Evolutionary conservation across 2,888 invertebrate genomes (phyloP), one percentile per base, ranked within the genome.

Genomic region (Corythucha ciliata): DNA sequence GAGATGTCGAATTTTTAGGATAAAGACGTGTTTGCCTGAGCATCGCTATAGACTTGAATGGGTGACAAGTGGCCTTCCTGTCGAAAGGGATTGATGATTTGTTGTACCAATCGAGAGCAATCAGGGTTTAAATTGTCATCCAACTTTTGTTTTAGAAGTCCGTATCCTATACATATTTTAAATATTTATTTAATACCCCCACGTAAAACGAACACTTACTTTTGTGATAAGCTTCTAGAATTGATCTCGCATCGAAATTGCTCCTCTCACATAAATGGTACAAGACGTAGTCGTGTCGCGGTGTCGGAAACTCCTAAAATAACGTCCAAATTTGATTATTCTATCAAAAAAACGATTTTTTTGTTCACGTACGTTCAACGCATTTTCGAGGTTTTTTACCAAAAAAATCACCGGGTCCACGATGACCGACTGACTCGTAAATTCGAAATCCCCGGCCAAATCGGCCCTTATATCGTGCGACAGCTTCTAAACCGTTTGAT

Each of bases 391-490:
- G 2, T 21, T 27, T 37, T 45, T 44, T 6, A 39, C 37, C 37
- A 51, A 20, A 18, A 51, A 18, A 12, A 51, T 14, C 32, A 37
- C 46, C 3, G 51, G 51, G n/a, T 51, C 51, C 10, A 39, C 2
- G 18, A 51, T 37, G 6, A 51, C 39, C 14, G 24, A 37, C 16
- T 37, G 45, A 14, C 45, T 36, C 14, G 34, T 37, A 10, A 45
- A 39, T 14, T 37, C 51, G 25, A 51, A 25, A 37, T 51, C 51
- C 7, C 51, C 51, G 14, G 37, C 51, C 16, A 51, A 32, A 8
- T 29, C 16, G 16, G n/a, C 14, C 22, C 46, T 45, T 5, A 51
- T 24, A 36, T 51, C 51, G n/a, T 24, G 22, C 8, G 51, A 51
- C 36, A 51, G 41, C 22, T 51, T 45, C 27, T 41, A 10, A 1